Conservation (phyloP, 2,888 invertebrate species). For the Phyllotreta cruciferae region DNA sequence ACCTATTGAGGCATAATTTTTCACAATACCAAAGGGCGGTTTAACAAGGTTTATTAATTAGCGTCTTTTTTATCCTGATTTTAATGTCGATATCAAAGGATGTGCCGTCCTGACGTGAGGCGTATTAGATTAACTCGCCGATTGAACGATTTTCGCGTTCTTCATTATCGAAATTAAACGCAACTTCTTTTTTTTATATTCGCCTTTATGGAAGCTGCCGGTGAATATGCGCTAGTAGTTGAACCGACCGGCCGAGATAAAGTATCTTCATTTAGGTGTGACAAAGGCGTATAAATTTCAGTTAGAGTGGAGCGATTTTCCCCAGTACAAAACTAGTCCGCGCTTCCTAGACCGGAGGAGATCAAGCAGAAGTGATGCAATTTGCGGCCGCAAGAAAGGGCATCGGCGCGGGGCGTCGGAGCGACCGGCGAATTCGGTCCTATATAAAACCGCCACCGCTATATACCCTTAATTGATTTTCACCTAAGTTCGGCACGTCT, state of each 20-base stretch:
- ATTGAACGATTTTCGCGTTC: not conserved
- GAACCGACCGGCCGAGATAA: constrained; percentile 1
- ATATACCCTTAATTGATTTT: constrained; percentile 15
- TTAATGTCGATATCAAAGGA: constrained; percentile 1
- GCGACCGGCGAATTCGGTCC: constrained; percentile 9
- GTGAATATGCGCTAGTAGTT: not conserved
- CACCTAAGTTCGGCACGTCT: constrained; percentile 17
- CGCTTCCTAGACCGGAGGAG: constrained; percentile 8
- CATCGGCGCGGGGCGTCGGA: constrained; percentile 2
- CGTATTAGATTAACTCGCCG: constrained; percentile 1
- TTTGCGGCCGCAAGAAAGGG: constrained; percentile 17
- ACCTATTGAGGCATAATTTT: constrained; percentile 18
- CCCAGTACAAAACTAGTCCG: constrained; percentile 8
- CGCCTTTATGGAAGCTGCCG: no score
- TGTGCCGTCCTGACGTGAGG: not conserved
- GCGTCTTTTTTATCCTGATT: constrained; percentile 7
- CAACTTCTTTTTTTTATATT: no score
- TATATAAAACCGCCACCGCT: constrained; percentile 16
- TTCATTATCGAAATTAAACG: no score
- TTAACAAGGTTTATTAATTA: constrained; percentile 24
- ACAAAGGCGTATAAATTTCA: constrained; percentile 12
- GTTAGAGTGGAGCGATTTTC: constrained; percentile 13
- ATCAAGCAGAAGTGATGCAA: constrained; percentile 12
- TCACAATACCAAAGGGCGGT: constrained; percentile 13
- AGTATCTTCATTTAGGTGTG: constrained; percentile 13